phyloP scores from a whole-genome alignment of 2,113 vertebrate species.

The Dasyurus viverrinus region DNA sequence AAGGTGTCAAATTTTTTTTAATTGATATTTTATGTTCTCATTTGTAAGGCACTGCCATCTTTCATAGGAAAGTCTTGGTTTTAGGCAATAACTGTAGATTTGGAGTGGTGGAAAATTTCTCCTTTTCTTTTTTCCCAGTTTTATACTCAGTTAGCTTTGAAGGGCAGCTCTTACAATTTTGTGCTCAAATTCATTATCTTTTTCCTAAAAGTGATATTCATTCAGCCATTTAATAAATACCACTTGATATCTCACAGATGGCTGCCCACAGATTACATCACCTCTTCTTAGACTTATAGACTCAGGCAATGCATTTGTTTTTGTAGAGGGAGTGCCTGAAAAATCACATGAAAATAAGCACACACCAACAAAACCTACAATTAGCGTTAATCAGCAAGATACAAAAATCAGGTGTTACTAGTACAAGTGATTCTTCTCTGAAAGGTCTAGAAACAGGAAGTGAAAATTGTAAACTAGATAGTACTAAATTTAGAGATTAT shows the following conservation, averaged over 20 bases:
- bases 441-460: neutral
- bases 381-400: neutral
- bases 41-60: slow-evolving; percentile 5
- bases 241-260: neutral
- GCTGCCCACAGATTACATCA: neutral
- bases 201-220: neutral
- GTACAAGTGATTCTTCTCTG: neutral
- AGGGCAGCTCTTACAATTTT: neutral
- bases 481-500: neutral
- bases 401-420: slow-evolving; percentile 28
- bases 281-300: neutral
- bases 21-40: neutral
- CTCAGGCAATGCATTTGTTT: neutral
- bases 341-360: neutral
- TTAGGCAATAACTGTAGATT: slow-evolving; percentile 22
- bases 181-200: slow-evolving; percentile 11
- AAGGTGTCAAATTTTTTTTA: neutral
- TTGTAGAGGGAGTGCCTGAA: neutral
- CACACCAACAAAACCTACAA: neutral
- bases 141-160: neutral
- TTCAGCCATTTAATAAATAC: neutral
- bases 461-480: slow-evolving; percentile 2
- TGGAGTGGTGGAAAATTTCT: neutral
- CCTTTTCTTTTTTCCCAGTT: slow-evolving; percentile 7
- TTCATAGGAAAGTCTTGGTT: neutral